phyloP scores from a whole-genome alignment of 2,113 vertebrate species.

The Caranx ignobilis region DNA sequence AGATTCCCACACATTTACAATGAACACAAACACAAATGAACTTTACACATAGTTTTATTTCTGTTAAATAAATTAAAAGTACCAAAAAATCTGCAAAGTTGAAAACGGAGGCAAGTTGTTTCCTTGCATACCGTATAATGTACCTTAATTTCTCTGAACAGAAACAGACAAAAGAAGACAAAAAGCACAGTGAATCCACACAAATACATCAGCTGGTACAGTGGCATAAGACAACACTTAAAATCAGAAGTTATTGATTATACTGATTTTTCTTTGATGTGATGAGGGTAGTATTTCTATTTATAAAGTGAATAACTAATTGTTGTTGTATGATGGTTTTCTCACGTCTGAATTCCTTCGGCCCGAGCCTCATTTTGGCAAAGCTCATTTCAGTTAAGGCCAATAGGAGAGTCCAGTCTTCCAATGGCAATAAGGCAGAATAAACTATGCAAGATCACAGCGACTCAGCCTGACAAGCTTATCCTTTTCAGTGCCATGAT shows the following conservation, averaged over 20 bases:
- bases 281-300: slow-evolving; percentile 1
- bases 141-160: slow-evolving; percentile 65
- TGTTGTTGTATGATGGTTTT: slow-evolving; percentile 5
- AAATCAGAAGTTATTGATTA: slow-evolving; percentile 36
- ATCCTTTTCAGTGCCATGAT: slow-evolving; percentile 28
- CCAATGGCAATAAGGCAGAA: slow-evolving; percentile 36
- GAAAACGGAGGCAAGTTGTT: slow-evolving; percentile 70
- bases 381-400: slow-evolving; percentile 23
- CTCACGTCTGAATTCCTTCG: slow-evolving; percentile 34
- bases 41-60: slow-evolving; percentile 81
- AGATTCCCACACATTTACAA: not conserved
- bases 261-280: slow-evolving; percentile 18
- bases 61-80: slow-evolving; percentile 87
- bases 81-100: slow-evolving; percentile 65
- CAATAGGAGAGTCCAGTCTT: slow-evolving; percentile 28
- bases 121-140: slow-evolving; percentile 67
- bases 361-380: slow-evolving; percentile 42
- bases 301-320: slow-evolving; percentile 7
- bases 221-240: slow-evolving; percentile 46
- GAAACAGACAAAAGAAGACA: slow-evolving; percentile 30
- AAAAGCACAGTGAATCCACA: slow-evolving; percentile 49
- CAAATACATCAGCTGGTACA: slow-evolving; percentile 42
- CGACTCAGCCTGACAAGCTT: not conserved
- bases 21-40: slow-evolving; percentile 9
- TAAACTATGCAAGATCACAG: slow-evolving; percentile 17